These are phyloP conservation scores for Liasis olivaceus DNA, from an alignment of 2,797 vertebrate species.

Conservation along the genomic window DNA sequence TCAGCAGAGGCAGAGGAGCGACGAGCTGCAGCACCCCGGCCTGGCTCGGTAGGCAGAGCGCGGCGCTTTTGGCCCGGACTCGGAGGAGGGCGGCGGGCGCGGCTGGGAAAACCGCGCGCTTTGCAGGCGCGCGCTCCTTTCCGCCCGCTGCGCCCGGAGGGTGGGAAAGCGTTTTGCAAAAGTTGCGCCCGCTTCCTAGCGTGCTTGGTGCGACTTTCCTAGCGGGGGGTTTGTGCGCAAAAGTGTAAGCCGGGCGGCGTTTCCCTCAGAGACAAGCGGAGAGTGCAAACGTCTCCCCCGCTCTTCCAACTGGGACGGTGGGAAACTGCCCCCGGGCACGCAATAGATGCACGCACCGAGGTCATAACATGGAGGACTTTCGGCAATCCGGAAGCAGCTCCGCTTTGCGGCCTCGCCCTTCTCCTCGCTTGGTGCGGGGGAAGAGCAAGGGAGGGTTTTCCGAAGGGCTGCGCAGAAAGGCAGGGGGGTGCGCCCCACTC, in stretches of 20 bases:
- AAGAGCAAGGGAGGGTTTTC: not conserved
- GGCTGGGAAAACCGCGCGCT: not conserved
- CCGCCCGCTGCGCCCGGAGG: not conserved
- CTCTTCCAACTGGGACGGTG: not conserved
- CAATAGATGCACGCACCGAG: not conserved
- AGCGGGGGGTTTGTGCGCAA: not conserved
- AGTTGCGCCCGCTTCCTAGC: not conserved
- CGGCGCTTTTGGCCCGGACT: not conserved
- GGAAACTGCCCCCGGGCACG: not conserved
- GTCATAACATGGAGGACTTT: not conserved
- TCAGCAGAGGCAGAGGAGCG: not conserved
- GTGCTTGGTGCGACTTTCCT: not conserved
- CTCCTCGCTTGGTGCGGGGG: not conserved
- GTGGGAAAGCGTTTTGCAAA: not conserved
- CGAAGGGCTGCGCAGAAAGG: not conserved
- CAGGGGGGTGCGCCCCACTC: not conserved
- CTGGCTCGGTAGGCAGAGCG: not conserved
- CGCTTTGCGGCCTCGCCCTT: not conserved
- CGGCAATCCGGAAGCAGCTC: not conserved
- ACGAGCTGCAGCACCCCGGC: not conserved
- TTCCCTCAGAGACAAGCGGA: not conserved
- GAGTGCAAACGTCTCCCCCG: not conserved
- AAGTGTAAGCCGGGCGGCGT: not conserved
- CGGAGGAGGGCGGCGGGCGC: not conserved
- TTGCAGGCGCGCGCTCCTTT: not conserved